phyloP scores from a whole-genome alignment of 2,113 vertebrate species.

The Excalfactoria chinensis region DNA sequence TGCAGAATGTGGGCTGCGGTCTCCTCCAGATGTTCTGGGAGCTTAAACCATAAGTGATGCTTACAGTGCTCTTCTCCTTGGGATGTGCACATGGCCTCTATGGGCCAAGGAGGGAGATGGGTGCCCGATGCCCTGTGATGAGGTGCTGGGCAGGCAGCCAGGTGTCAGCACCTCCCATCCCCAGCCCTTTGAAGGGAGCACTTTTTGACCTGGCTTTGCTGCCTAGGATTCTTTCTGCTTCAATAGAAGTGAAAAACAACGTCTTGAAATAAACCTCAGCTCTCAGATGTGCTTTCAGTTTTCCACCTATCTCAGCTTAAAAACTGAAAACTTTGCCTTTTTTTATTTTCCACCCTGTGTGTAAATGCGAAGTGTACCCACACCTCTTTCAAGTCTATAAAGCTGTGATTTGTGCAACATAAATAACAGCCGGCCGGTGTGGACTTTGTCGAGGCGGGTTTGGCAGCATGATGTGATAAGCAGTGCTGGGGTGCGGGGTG shows the following conservation, averaged over 20 bases:
- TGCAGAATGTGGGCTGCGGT: not conserved
- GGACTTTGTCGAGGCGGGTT: not conserved
- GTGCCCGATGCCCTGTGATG: not conserved
- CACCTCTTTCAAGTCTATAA: not conserved
- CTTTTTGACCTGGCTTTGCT: not conserved
- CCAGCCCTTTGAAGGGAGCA: not conserved
- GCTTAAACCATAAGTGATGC: accelerated
- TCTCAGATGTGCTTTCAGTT: not conserved
- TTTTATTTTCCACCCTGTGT: not conserved
- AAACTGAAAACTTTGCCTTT: not conserved
- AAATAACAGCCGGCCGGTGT: not conserved
- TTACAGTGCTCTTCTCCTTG: not conserved
- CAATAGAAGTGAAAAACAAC: not conserved
- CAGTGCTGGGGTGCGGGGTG: too few species aligned
- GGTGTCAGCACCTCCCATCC: not conserved
- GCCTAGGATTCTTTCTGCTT: not conserved
- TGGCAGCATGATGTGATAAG: not conserved
- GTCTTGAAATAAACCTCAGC: not conserved
- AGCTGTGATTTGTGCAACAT: not conserved
- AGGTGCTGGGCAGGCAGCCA: not conserved
- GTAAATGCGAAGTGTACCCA: not conserved
- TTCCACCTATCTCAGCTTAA: accelerated
- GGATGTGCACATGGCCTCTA: not conserved
- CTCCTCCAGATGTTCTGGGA: not conserved
- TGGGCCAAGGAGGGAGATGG: not conserved